Conservation (phyloP, 2,888 invertebrate species). For the Dryococelus australis region DNA sequence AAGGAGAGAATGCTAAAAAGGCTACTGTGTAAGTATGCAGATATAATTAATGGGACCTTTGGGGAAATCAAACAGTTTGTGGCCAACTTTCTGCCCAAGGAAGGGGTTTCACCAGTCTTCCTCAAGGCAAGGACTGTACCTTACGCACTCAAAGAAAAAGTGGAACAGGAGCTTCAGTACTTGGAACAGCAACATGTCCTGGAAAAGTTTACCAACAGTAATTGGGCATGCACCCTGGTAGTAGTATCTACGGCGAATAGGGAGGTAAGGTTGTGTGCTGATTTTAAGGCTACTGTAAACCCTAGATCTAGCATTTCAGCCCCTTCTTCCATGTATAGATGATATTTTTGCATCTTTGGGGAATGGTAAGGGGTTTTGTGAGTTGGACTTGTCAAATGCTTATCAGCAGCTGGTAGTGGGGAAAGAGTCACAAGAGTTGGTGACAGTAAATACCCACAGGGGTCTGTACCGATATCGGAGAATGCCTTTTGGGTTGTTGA, state of each 20-base stretch:
- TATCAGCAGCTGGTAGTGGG: neutral
- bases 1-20: neutral
- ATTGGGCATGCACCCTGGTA: neutral
- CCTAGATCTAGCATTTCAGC: no score
- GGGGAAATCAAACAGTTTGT: no score
- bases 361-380: neutral
- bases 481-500: neutral
- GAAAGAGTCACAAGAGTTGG: no score
- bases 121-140: neutral
- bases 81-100: no score
- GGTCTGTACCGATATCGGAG: no score
- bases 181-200: neutral
- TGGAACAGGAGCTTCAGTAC: neutral
- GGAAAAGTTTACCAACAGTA: neutral
- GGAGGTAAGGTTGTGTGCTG: neutral
- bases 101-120: no score
- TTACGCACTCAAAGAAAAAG: neutral
- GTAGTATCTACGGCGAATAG: neutral
- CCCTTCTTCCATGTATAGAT: no score
- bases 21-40: neutral
- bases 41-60: neutral
- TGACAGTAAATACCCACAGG: no score
- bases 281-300: neutral
- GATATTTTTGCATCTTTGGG: no score
- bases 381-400: neutral